Base-by-base conservation (phyloP, 2,113 vertebrate species). In the Shinisaurus crocodilurus region DNA sequence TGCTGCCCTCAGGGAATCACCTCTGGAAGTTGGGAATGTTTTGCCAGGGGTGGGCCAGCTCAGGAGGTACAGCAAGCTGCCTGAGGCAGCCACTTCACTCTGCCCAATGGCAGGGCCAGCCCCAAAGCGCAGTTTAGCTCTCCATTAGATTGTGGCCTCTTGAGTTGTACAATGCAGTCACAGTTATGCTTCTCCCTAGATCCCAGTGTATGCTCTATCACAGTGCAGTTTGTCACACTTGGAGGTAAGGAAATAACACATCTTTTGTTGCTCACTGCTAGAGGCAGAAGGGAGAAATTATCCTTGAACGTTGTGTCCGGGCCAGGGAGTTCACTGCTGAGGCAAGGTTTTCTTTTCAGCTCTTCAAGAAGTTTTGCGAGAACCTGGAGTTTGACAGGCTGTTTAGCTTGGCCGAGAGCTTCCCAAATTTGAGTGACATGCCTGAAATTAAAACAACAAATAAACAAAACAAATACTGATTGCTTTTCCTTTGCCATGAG, bases 371-470 rank as follows among this genome's bases (percentile, higher is more conserved):
- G 5, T 23, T 91, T 90, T 74, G 45, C 7, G n/a, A 92, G 74
- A 90, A 80, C 48, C 57, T 90, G 50, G 18, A 90, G 25, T 5
- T 3, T 90, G 57, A 75, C 8, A 2, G 7, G 34, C 60, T 1
- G 92, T 92, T 86, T 89, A 27, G 1, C 67, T 89, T 34, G 90
- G 32, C 37, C 86, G 48, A 92, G 57, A 12, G 76, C 45, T 65
- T 88, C 86, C 89, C 89, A 90, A 45, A 70, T 37, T 40, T 91
- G 5, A 89, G 6, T 43, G 60, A 91, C 54, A 74, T 82, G 85
- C 34, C 34, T 91, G 77, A 86, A 90, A 80, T 84, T 34, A 43
- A 79, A 54, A 57, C 43, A 10, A 20, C 27, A 86, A 75, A 75
- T 9, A 75, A 79, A 67, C 18, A 85, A 85, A 85, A 6, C 13